phyloP scores from a whole-genome alignment of 2,113 vertebrate species.

The Toxotes jaculatrix region DNA sequence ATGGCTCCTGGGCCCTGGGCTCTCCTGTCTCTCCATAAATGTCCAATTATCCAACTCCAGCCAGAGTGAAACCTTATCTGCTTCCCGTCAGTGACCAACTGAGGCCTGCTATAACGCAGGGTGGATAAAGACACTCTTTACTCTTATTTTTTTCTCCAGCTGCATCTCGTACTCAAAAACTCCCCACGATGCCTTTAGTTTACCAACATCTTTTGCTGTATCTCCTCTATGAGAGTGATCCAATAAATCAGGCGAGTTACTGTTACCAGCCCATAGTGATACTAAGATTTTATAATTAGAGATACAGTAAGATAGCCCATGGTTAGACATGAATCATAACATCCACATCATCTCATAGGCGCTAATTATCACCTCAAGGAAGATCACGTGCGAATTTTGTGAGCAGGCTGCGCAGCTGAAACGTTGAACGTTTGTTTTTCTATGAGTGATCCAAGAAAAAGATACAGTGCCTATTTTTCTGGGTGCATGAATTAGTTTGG shows the following conservation, averaged over 20 bases:
- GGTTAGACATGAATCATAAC: slow-evolving; percentile 59
- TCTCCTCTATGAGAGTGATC: background rate
- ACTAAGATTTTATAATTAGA: slow-evolving; percentile 46
- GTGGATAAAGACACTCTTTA: slow-evolving; percentile 66
- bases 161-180: slow-evolving; percentile 44
- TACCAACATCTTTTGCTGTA: slow-evolving; percentile 11
- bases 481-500: slow-evolving; percentile 31
- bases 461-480: slow-evolving; percentile 10
- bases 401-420: background rate
- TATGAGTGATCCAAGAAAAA: slow-evolving; percentile 17
- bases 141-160: slow-evolving; percentile 18
- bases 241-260: slow-evolving; percentile 38
- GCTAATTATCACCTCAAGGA: slow-evolving; percentile 57
- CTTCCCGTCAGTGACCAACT: slow-evolving; percentile 76
- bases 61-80: slow-evolving; percentile 80
- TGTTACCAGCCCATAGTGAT: slow-evolving; percentile 22
- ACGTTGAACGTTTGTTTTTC: slow-evolving; percentile 30
- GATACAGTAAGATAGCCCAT: slow-evolving; percentile 35
- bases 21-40: slow-evolving; percentile 81
- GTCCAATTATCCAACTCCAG: slow-evolving; percentile 82
- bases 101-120: slow-evolving; percentile 64
- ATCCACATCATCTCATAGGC: slow-evolving; percentile 35
- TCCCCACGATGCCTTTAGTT: slow-evolving; percentile 37
- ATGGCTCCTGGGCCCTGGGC: slow-evolving; percentile 76
- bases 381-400: slow-evolving; percentile 23